Evolutionary conservation across 2,888 invertebrate genomes (phyloP), one percentile per base, ranked within the genome.

Genomic region (Leucoma salicis): DNA sequence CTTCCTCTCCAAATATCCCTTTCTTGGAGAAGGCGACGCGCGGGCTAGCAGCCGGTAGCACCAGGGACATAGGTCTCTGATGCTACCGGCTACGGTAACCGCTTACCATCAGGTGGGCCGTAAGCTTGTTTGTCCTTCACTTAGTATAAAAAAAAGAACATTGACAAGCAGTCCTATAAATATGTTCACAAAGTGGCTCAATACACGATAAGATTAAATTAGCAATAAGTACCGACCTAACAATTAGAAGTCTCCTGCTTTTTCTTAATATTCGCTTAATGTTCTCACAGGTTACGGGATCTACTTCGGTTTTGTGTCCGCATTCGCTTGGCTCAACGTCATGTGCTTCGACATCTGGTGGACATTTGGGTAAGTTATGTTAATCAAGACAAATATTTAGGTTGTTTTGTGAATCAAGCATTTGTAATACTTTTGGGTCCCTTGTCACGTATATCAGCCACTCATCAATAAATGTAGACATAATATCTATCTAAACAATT

Each of bases 301-400:
- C 63, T 91, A 94, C 72, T 94, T 94, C 70, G 91, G 92, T 43
- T 92, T 94, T 69, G 90, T 94, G 67, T 92, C 93, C 7, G 92
- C 94, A 35, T 95, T 95, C 74, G 91, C 92, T 38, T 95, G 95
- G 95, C 91, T 95, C 68, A 94, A 94, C 83, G 92, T 95, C 70
- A 95, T 94, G 92, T 94, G 94, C 74, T 93, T 94, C 84, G 95
- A 95, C 90, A 94, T 95, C 77, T 95, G 94, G 94, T 93, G 93
- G 91, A 95, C 94, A 63, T 94, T 95, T 78, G 93, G 94, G 95
- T 95, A 79, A 92, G 92, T 88, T 62, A 54, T 47, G 64, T 52
- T 64, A 61, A 55, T 53, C 51, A 66, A 68, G 57, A 65, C 57
- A 69, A 65, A 64, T 63, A 66, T 34, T 60, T 51, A 62, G 54